A percentile compares a stretch with the other conserved stretches of the same genome.
Conservation (phyloP, 2,797 vertebrate species). For the Petrocephalus sullivani region DNA sequence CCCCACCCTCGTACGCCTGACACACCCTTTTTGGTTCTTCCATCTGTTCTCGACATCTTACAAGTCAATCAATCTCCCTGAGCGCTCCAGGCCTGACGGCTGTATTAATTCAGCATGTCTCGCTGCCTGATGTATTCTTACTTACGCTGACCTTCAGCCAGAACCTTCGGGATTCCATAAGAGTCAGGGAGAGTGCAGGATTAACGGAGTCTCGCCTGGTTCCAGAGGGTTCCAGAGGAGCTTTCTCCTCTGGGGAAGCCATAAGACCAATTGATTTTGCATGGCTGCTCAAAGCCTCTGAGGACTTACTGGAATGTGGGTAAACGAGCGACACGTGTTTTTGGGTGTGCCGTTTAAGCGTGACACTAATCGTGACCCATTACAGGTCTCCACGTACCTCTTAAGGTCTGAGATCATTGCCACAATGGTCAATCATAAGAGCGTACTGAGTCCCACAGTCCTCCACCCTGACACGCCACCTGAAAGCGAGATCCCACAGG, state of each 20-base stretch:
- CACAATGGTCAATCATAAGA: background rate
- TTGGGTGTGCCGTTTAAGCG: background rate
- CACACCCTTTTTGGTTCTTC: slow-evolving; percentile 37
- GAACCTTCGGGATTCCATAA: slow-evolving; percentile 42
- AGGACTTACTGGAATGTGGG: background rate
- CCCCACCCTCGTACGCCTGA: slow-evolving; percentile 14
- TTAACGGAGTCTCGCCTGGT: background rate
- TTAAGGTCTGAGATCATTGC: background rate
- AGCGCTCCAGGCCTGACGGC: slow-evolving; percentile 56
- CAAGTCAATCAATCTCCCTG: slow-evolving; percentile 72
- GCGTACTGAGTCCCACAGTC: background rate
- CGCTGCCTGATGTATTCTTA: slow-evolving; percentile 61
- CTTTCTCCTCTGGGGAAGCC: background rate
- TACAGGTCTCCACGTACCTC: background rate
- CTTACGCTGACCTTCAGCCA: slow-evolving; percentile 64
- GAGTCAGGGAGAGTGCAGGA: background rate
- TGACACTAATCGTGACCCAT: background rate
- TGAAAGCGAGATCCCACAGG: background rate
- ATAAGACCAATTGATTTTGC: background rate
- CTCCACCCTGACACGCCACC: background rate
- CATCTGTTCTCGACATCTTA: slow-evolving; percentile 69
- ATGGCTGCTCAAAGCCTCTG: background rate
- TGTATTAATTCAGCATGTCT: slow-evolving; percentile 67
- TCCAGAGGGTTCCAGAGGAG: background rate
- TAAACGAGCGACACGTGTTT: background rate